Evolutionary conservation across 2,888 invertebrate species (phyloP).

Genomic region (Sinohyriopsis cumingii): DNA sequence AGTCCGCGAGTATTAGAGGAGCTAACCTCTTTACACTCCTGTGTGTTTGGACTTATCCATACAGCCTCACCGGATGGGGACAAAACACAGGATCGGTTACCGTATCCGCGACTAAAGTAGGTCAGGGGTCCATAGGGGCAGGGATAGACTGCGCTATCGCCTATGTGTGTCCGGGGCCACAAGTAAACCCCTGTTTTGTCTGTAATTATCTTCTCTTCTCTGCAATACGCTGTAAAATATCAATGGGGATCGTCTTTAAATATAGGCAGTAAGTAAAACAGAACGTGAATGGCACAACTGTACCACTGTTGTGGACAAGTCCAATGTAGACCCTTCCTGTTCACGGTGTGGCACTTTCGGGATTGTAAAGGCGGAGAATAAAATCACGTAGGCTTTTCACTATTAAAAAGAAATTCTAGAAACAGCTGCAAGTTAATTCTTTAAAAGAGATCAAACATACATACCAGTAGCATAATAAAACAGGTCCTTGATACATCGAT

Average conservation of each 20-base stretch:
- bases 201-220: slow-evolving; percentile 25
- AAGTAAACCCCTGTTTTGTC: slow-evolving; percentile 44
- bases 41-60: slow-evolving; percentile 41
- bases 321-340: no score
- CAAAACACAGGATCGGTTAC: slow-evolving; percentile 34
- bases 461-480: no score
- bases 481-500: no score
- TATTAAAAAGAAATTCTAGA: no score
- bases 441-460: no score
- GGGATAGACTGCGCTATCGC: slow-evolving; percentile 21
- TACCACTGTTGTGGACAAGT: no score
- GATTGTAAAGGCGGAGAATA: no score
- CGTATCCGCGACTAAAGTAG: slow-evolving; percentile 15
- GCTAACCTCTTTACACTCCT: slow-evolving; percentile 42
- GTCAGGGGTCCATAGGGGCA: slow-evolving; percentile 40
- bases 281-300: no score
- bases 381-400: no score
- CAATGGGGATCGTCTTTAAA: slow-evolving; percentile 10
- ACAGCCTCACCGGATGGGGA: slow-evolving; percentile 27
- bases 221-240: slow-evolving; percentile 28
- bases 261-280: not conserved
- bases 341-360: no score
- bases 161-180: slow-evolving; percentile 41
- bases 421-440: no score
- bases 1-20: not conserved